These are phyloP conservation scores for Heliconius charithonia DNA, from an alignment of 2,888 invertebrate species.

Conservation along the genomic window DNA sequence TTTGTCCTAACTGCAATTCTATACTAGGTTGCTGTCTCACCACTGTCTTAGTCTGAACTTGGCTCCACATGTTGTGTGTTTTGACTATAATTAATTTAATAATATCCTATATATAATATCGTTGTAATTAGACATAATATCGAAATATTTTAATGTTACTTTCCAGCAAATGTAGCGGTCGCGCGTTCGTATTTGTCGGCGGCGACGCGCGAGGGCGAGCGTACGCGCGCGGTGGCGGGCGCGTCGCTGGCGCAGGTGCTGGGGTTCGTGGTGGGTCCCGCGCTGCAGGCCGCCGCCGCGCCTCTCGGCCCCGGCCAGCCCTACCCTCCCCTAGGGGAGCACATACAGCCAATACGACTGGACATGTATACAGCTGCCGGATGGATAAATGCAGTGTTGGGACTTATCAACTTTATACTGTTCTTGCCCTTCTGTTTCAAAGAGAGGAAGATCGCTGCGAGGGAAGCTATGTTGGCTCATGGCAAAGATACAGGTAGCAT, in stretches of 20 bases:
- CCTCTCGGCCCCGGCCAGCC: conserved; percentile 86
- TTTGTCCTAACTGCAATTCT: too few relatives aligned
- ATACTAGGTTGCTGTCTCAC: too few relatives aligned
- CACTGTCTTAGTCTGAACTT: too few relatives aligned
- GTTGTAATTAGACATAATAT: neutral
- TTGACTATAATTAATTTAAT: too few relatives aligned
- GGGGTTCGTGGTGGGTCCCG: conserved; percentile 94
- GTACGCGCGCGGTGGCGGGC: conserved; percentile 92
- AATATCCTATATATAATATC: too few relatives aligned
- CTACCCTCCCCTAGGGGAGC: conserved; percentile 72
- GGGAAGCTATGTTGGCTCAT: conserved; percentile 90
- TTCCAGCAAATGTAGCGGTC: conserved; percentile 90
- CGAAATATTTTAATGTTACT: neutral
- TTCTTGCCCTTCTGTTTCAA: conserved; percentile 90
- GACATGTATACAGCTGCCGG: conserved; percentile 95
- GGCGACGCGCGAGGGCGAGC: conserved; percentile 90
- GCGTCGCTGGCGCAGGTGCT: conserved; percentile 93
- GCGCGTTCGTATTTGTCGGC: conserved; percentile 93
- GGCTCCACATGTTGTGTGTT: too few relatives aligned
- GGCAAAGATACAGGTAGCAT: conserved; percentile 85
- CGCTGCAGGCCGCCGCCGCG: conserved; percentile 91
- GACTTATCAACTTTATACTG: conserved; percentile 87
- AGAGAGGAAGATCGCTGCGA: conserved; percentile 90
- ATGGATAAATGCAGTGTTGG: conserved; percentile 92
- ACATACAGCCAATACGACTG: conserved; percentile 84